Percentiles rank a stretch among this genome's conserved stretches.
Conservation (phyloP, 2,888 invertebrate species). For the Melanargia galathea region DNA sequence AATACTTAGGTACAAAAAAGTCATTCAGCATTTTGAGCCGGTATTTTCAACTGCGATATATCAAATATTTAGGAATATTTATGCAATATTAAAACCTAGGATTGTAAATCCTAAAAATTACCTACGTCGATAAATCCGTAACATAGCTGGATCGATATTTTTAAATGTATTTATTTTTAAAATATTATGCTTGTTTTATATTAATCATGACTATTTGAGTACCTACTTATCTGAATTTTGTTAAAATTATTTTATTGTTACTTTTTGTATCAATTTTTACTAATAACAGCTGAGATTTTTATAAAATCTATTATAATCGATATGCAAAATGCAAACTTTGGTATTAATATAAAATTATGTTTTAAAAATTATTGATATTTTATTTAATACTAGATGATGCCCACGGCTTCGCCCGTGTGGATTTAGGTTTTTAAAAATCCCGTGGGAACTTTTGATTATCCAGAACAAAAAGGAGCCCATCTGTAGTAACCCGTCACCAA, state of each 20-base stretch:
- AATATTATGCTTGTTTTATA: neutral
- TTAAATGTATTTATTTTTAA: neutral
- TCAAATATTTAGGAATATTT: neutral
- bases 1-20: neutral
- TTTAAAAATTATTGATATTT: neutral
- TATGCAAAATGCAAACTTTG: neutral
- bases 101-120: neutral
- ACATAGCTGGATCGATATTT: neutral
- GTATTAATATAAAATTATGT: neutral
- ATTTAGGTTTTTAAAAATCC: no score
- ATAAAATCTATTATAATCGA: neutral
- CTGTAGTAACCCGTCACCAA: no score
- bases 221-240: neutral
- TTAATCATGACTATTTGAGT: neutral
- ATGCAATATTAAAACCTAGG: neutral
- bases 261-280: neutral
- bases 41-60: neutral
- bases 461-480: no score
- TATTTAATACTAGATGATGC: no score
- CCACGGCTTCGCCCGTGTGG: no score
- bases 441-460: no score
- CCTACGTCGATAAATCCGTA: neutral
- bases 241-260: neutral
- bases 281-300: neutral
- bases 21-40: neutral